Evolutionary conservation across 2,113 vertebrate genomes (phyloP).

Genomic region (Paratilapia polleni): DNA sequence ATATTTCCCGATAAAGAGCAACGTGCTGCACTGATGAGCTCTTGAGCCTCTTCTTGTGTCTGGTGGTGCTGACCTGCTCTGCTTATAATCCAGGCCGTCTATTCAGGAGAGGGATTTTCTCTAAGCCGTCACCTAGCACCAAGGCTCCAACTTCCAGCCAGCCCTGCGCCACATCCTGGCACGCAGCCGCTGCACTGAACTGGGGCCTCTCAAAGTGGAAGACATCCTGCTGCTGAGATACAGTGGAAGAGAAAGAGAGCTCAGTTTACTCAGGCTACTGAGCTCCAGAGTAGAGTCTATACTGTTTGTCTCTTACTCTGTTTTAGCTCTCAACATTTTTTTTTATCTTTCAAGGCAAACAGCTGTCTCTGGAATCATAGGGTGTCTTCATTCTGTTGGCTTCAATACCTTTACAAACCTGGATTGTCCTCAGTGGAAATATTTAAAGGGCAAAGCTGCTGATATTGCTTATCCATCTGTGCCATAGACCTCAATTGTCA

Average conservation of each 20-base stretch:
- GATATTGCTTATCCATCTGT: background rate
- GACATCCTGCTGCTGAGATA: constrained; percentile 55
- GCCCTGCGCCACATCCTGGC: constrained; percentile 54
- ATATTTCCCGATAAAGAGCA: constrained; percentile 23
- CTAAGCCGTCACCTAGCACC: constrained; percentile 68
- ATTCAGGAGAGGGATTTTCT: constrained; percentile 71
- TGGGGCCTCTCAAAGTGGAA: constrained; percentile 42
- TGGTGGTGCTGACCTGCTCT: constrained; percentile 36
- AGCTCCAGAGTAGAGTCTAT: constrained; percentile 27
- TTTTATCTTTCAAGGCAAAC: background rate
- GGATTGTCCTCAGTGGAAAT: background rate
- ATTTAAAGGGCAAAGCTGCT: background rate
- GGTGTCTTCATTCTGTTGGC: background rate
- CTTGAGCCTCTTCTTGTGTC: constrained; percentile 9
- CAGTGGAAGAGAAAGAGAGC: constrained; percentile 5
- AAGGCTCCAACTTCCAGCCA: constrained; percentile 42
- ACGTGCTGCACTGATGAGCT: background rate
- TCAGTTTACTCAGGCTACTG: constrained; percentile 36
- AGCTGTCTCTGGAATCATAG: background rate
- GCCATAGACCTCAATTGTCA: background rate
- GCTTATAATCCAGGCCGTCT: constrained; percentile 65
- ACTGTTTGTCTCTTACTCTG: constrained; percentile 7
- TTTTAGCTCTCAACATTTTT: constrained; percentile 7
- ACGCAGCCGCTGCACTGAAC: constrained; percentile 33
- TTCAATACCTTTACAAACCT: background rate